Evolutionary conservation across 1,140 invertebrate genomes (phyloP).

Genomic region (Melanaphis sacchari): DNA sequence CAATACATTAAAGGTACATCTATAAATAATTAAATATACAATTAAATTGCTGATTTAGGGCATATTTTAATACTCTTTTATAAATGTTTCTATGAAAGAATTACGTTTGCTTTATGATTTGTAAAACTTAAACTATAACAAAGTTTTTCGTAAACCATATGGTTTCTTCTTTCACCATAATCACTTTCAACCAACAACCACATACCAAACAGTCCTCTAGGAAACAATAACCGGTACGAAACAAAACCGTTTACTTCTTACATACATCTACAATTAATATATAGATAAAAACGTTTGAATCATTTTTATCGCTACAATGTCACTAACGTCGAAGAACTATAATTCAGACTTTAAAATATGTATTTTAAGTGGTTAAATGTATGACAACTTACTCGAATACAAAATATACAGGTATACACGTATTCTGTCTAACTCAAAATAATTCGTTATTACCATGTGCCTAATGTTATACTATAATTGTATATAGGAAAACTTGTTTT

Average conservation of each 20-base stretch:
- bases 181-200: not conserved
- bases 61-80: not conserved
- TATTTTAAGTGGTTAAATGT: not conserved
- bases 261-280: not conserved
- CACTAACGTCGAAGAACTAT: not conserved
- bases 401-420: not conserved
- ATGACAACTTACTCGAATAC: not conserved
- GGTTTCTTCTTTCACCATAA: not conserved
- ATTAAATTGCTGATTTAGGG: not conserved
- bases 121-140: not conserved
- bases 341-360: not conserved
- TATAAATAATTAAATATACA: not conserved
- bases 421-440: not conserved
- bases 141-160: conserved; percentile 25
- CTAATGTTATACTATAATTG: not conserved
- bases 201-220: conserved; percentile 27
- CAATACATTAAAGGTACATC: not conserved
- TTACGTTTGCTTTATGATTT: not conserved
- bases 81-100: not conserved
- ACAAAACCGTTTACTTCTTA: conserved; percentile 33
- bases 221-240: conserved; percentile 36
- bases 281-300: not conserved
- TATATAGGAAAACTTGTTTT: not conserved
- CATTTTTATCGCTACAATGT: not conserved
- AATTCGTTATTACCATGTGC: not conserved